A percentile compares a stretch with the other conserved stretches of the same genome.
Evolutionary conservation across 1,140 invertebrate genomes (phyloP).

Genomic region (Rhyzopertha dominica): DNA sequence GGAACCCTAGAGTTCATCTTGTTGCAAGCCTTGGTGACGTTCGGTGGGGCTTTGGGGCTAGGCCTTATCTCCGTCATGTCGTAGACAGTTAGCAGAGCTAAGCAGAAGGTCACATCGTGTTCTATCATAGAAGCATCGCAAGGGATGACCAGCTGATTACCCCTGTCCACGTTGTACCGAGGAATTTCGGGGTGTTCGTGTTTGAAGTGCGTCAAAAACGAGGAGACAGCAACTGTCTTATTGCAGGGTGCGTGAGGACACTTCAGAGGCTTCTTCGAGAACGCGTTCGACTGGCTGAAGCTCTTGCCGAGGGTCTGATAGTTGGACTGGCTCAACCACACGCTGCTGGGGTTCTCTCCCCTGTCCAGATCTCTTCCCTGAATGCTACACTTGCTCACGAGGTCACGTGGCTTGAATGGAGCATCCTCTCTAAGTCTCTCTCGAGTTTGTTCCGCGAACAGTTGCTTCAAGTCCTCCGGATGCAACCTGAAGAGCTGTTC

Average conservation of each 20-base stretch:
- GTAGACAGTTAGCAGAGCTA: slow-evolving; percentile 34
- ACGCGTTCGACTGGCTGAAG: slow-evolving; percentile 9
- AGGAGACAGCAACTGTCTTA: slow-evolving; percentile 37
- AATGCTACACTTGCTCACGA: slow-evolving; percentile 1
- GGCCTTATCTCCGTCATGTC: slow-evolving; percentile 26
- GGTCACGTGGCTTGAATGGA: neutral
- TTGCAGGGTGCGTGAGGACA: slow-evolving; percentile 37
- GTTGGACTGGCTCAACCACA: slow-evolving; percentile 5
- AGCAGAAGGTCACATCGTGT: slow-evolving; percentile 24
- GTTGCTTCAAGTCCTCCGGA: slow-evolving; percentile 17
- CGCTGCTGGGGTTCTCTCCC: neutral
- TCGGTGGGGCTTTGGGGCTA: slow-evolving; percentile 20
- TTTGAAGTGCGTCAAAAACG: slow-evolving; percentile 38
- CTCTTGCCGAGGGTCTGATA: slow-evolving; percentile 3
- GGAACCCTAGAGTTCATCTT: slow-evolving; percentile 32
- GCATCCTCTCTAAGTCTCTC: slow-evolving; percentile 17
- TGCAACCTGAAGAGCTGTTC: slow-evolving; percentile 31
- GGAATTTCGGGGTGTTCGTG: slow-evolving; percentile 35
- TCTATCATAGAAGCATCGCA: slow-evolving; percentile 24
- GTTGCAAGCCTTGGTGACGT: slow-evolving; percentile 24
- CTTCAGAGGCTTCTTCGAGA: slow-evolving; percentile 32
- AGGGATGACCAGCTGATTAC: slow-evolving; percentile 26
- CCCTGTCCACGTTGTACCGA: slow-evolving; percentile 24
- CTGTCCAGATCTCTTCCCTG: neutral
- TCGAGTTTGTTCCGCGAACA: slow-evolving; percentile 13